These are phyloP conservation scores for Leptopilina clavipes DNA, from an alignment of 1,140 invertebrate genomes.

Conservation along the genomic window DNA sequence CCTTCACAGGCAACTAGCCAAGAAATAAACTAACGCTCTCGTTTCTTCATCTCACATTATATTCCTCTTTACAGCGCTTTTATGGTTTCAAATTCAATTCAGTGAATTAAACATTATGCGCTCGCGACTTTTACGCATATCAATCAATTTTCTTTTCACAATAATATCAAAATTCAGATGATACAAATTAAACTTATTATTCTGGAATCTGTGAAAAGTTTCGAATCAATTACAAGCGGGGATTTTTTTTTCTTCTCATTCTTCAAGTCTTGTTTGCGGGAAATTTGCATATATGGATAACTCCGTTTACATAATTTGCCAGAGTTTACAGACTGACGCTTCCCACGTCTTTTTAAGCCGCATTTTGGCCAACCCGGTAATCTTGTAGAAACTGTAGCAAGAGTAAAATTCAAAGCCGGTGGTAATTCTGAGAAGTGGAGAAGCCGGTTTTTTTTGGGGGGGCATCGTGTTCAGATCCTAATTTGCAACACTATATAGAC, in stretches of 20 bases:
- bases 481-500: conserved; percentile 52
- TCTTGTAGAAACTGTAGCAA: conserved; percentile 47
- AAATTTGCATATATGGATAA: conserved; percentile 29
- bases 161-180: too few relatives aligned
- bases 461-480: conserved; percentile 48
- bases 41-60: background rate
- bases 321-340: background rate
- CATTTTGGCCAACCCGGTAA: conserved; percentile 44
- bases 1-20: background rate
- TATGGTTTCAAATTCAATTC: background rate
- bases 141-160: too few relatives aligned
- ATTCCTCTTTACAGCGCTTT: background rate
- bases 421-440: conserved; percentile 42
- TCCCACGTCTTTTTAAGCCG: conserved; percentile 7
- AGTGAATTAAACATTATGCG: too few relatives aligned
- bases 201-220: background rate
- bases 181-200: too few relatives aligned
- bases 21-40: background rate
- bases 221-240: background rate
- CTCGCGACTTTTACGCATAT: background rate
- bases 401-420: background rate
- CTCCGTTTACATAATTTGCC: conserved; percentile 18
- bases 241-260: background rate
- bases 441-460: conserved; percentile 55
- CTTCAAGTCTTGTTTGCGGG: background rate